Evolutionary conservation across 2,113 vertebrate species (phyloP).

Genomic region (Mustelus asterias): DNA sequence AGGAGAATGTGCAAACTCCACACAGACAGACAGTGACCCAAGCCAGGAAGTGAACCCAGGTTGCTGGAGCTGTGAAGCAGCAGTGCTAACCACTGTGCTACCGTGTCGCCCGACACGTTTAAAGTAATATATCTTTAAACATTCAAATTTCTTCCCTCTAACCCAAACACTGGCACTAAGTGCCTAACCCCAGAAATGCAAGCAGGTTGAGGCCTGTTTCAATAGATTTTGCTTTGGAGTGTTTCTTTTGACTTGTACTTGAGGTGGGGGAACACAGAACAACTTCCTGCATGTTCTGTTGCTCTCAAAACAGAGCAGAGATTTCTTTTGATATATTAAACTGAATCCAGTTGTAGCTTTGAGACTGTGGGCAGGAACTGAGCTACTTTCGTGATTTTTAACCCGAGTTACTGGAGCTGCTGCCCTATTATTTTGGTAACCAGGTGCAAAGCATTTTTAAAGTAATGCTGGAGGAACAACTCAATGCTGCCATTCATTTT

Average conservation of each 20-base stretch:
- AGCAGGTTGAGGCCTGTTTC: background rate
- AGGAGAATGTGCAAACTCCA: too few relatives aligned
- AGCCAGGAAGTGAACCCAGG: too few relatives aligned
- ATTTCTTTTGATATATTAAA: background rate
- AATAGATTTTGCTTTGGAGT: background rate
- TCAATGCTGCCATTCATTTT: background rate
- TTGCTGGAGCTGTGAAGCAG: too few relatives aligned
- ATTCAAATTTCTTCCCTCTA: background rate
- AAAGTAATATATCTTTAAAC: background rate
- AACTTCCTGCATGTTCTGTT: background rate
- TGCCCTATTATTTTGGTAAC: background rate
- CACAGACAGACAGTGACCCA: too few relatives aligned
- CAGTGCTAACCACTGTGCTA: too few relatives aligned
- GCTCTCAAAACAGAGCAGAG: background rate
- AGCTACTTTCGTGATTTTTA: background rate
- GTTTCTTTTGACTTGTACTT: background rate
- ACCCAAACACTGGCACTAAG: background rate
- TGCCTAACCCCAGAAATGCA: background rate
- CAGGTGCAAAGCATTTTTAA: background rate
- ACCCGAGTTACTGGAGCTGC: background rate
- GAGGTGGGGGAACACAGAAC: background rate
- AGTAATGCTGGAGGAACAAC: background rate
- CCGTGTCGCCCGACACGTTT: too few relatives aligned
- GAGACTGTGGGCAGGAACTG: background rate
- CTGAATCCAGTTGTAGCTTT: background rate